Base-by-base conservation (phyloP, 2,888 invertebrate genomes). In the Glaucopsyche alexis region DNA sequence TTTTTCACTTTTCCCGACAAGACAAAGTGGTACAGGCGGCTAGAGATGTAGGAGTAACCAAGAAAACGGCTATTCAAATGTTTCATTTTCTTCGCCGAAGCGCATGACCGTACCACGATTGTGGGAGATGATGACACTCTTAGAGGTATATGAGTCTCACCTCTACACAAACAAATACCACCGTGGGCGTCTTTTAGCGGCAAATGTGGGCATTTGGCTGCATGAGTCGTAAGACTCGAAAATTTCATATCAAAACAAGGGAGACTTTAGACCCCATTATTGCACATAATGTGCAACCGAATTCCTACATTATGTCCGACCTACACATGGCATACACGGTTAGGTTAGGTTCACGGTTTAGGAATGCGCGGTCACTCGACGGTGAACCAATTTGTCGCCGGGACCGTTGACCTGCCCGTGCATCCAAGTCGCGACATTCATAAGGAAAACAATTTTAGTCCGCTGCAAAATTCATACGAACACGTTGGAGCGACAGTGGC, bases 141-240 rank as follows among this genome's bases (percentile, higher is more conserved):
- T 49, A 9, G 69, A 67, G 13, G 67, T 47, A 5, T 47, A 67
- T 16, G 13, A 45, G 19, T 19, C 45, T 2, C 67, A 67, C 7
- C 40, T 45, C 19, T 67, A 67, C 9, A 67, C 67, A 7, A 67
- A 67, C 9, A 70, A 42, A 16, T 70, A 70, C 4, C 69, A 49
- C 16, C 49, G 69, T 11, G 49, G 69, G 7, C 49, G 49, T 8
- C 69, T 71, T 38, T 40, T 71, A n/a, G 52, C 16, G 52, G 7
- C 52, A 71, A 52, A 71, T 29, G 29, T 52, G 38, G 52, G 52
- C 52, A 52, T 52, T 52, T 7, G 29, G 60, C 11, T 29, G 60
- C n/a, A 64, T 64, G 11, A 38, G 60, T 2, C 60, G 60, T 9
- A 13, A 64, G 38, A 38, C 29, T 6, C 5, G 19, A 55, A 64